Evolutionary conservation across 2,797 vertebrate species (phyloP).

Genomic region (Amphiprion clarkii): DNA sequence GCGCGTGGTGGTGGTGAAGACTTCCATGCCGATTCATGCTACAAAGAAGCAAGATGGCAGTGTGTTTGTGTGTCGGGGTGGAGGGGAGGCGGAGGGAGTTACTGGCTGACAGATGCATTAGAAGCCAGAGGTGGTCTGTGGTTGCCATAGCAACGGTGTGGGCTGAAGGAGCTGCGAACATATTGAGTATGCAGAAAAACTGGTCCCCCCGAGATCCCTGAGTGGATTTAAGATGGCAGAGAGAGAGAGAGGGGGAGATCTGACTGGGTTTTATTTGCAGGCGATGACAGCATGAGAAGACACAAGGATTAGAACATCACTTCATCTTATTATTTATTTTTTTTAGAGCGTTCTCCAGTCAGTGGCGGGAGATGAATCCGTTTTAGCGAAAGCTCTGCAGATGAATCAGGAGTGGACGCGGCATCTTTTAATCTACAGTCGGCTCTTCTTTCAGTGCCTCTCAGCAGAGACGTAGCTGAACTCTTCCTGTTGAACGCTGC

Average conservation of each 20-base stretch:
- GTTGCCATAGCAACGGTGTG: slow-evolving; percentile 88
- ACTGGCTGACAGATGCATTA: slow-evolving; percentile 69
- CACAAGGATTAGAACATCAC: slow-evolving; percentile 15
- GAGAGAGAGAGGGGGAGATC: slow-evolving; percentile 50
- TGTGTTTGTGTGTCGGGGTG: slow-evolving; percentile 39
- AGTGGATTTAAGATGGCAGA: slow-evolving; percentile 78
- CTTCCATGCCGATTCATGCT: background rate
- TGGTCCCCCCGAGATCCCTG: slow-evolving; percentile 82
- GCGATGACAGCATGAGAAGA: slow-evolving; percentile 37
- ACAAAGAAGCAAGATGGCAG: slow-evolving; percentile 25
- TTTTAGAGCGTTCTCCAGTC: slow-evolving; percentile 5
- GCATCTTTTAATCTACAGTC: slow-evolving; percentile 35
- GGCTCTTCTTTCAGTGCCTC: slow-evolving; percentile 38
- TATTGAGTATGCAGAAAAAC: slow-evolving; percentile 83
- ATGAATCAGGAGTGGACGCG: background rate
- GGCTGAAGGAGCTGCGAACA: slow-evolving; percentile 82
- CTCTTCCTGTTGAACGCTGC: slow-evolving; percentile 46
- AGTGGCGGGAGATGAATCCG: slow-evolving; percentile 7
- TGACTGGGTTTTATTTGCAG: slow-evolving; percentile 43
- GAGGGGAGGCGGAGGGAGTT: slow-evolving; percentile 9
- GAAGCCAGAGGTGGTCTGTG: slow-evolving; percentile 74
- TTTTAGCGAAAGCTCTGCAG: slow-evolving; percentile 19
- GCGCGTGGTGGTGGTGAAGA: background rate
- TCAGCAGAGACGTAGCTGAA: slow-evolving; percentile 28
- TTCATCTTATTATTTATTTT: background rate